phyloP scores from a whole-genome alignment of 2,113 vertebrate genomes.

The Malaclemys terrapin region DNA sequence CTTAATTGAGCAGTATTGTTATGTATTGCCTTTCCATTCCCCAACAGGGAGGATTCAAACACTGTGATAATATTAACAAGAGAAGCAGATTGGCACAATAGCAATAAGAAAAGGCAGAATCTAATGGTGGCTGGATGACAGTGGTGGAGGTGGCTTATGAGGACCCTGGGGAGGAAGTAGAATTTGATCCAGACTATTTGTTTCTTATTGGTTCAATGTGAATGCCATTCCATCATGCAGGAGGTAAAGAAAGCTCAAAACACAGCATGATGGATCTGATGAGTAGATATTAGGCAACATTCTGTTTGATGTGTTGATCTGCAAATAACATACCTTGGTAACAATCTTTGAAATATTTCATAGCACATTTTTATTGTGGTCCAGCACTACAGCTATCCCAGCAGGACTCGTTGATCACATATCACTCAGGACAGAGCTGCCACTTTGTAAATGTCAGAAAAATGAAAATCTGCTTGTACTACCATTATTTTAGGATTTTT shows the following conservation, averaged over 20 bases:
- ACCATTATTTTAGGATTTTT: background rate
- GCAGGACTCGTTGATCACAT: background rate
- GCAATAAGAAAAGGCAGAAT: background rate
- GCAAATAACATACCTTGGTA: background rate
- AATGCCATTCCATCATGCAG: background rate
- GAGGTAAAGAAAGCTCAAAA: background rate
- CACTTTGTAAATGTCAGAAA: background rate
- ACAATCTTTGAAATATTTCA: background rate
- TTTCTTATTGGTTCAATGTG: background rate
- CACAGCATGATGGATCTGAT: background rate
- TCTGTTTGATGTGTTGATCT: background rate
- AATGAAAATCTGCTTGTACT: background rate
- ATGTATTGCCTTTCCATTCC: background rate
- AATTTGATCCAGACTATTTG: background rate
- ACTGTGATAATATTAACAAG: background rate
- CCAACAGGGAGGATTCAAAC: background rate
- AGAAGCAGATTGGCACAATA: background rate
- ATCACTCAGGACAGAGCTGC: conserved; percentile 2
- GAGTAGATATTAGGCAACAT: background rate
- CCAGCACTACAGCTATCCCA: background rate
- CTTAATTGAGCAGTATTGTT: background rate
- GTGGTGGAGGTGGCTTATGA: background rate
- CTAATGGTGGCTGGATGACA: background rate
- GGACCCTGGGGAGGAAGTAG: background rate
- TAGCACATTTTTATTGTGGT: background rate